Conservation (phyloP, 2,797 vertebrate genomes). For the Chiroxiphia lanceolata region DNA sequence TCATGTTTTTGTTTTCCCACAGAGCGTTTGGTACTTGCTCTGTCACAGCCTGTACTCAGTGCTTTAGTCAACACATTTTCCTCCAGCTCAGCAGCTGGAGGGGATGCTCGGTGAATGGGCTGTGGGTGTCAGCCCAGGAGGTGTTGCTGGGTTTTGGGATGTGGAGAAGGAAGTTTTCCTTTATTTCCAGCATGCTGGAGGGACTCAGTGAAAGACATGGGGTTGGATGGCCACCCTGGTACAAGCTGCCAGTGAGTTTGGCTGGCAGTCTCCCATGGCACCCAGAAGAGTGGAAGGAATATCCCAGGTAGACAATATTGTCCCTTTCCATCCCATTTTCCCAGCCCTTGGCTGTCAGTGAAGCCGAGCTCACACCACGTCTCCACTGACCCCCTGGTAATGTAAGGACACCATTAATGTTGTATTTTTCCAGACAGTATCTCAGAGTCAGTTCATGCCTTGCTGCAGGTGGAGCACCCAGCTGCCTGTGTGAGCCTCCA, state of each 20-base stretch:
- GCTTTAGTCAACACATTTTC: not conserved
- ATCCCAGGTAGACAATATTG: rapidly evolving
- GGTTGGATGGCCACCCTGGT: not conserved
- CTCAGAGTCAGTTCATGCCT: not conserved
- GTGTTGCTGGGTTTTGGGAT: not conserved
- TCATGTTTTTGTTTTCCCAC: not conserved
- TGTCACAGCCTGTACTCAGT: not conserved
- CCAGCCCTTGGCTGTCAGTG: not conserved
- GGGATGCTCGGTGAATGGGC: not conserved
- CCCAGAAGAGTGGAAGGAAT: not conserved
- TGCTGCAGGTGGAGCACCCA: not conserved
- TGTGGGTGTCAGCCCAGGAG: not conserved
- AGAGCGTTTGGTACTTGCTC: not conserved
- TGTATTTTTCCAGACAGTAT: slow-evolving; percentile 5
- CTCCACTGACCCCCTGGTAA: not conserved
- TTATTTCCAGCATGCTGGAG: not conserved
- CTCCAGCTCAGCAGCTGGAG: not conserved
- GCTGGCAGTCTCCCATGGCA: rapidly evolving
- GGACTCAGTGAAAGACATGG: not conserved
- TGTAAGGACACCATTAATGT: not conserved
- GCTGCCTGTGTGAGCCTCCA: not conserved
- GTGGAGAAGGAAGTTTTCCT: not conserved
- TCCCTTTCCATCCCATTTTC: not conserved
- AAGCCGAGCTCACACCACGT: not conserved
- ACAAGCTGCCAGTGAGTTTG: not conserved